Percentiles rank a stretch among this genome's conserved stretches.
phyloP scores from a whole-genome alignment of 2,113 vertebrate genomes.

The Sus scrofa region DNA sequence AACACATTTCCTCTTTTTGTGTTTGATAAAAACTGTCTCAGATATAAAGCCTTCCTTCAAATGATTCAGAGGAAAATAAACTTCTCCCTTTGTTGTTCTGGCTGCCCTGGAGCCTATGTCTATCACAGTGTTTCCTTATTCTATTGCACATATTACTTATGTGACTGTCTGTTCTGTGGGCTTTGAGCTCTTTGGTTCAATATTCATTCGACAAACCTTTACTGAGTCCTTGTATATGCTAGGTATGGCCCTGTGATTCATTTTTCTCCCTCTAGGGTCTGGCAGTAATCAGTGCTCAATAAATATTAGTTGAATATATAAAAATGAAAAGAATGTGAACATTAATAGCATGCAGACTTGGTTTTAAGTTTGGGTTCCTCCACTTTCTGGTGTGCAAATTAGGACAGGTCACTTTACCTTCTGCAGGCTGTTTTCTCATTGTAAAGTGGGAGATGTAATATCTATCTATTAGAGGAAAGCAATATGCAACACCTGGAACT shows the following conservation, averaged over 20 bases:
- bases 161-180: background rate
- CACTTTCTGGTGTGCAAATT: background rate
- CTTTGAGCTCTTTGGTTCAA: background rate
- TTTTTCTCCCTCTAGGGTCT: background rate
- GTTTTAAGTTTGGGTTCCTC: background rate
- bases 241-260: background rate
- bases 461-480: background rate
- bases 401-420: background rate
- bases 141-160: background rate
- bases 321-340: background rate
- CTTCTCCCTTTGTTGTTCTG: background rate
- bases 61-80: background rate
- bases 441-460: background rate
- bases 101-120: background rate
- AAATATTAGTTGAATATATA: background rate
- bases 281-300: background rate
- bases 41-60: background rate
- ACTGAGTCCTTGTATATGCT: background rate
- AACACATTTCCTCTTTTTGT: conserved; percentile 18
- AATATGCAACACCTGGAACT: background rate
- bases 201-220: background rate
- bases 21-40: background rate
- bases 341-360: background rate
- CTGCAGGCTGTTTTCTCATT: background rate
- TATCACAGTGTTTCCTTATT: fast-evolving